Evolutionary conservation across 1,140 invertebrate species (phyloP).

Genomic region (Dendrolimus kikuchii): DNA sequence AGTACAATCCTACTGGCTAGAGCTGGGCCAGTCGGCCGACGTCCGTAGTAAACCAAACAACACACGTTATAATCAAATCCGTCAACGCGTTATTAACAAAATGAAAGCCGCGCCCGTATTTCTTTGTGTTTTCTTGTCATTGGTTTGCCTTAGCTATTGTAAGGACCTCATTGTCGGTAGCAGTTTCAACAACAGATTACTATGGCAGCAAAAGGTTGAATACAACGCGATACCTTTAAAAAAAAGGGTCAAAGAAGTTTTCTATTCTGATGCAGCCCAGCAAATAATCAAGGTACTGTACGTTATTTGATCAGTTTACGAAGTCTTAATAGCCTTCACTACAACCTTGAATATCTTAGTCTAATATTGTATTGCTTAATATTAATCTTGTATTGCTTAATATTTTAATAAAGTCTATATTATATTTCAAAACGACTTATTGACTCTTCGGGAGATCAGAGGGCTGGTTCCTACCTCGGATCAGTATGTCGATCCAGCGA

Average conservation of each 20-base stretch:
- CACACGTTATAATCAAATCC: slow-evolving; percentile 7
- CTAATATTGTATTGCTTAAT: too few species aligned
- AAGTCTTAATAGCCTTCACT: too few species aligned
- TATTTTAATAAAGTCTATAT: too few species aligned
- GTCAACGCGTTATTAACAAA: slow-evolving; percentile 14
- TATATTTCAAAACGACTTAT: too few species aligned
- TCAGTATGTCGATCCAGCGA: too few species aligned
- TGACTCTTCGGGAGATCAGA: too few species aligned
- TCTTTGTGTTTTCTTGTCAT: slow-evolving; percentile 30
- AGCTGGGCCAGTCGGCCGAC: slow-evolving; percentile 27
- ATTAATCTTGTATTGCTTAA: too few species aligned
- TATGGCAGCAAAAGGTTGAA: slow-evolving; percentile 56
- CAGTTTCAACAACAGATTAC: slow-evolving; percentile 49
- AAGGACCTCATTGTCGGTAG: slow-evolving; percentile 61
- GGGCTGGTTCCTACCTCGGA: too few species aligned
- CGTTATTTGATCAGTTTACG: neutral
- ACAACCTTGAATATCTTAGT: too few species aligned
- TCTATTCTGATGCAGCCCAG: slow-evolving; percentile 57
- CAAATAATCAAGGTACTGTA: slow-evolving; percentile 55
- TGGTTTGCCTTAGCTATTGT: slow-evolving; percentile 34
- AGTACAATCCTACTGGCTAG: too few species aligned
- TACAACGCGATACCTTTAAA: slow-evolving; percentile 57
- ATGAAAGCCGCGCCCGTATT: slow-evolving; percentile 43
- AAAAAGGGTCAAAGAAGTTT: slow-evolving; percentile 62
- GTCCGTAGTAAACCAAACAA: slow-evolving; percentile 24